Evolutionary conservation across 2,113 vertebrate species (phyloP).

Genomic region (Cettia cetti): DNA sequence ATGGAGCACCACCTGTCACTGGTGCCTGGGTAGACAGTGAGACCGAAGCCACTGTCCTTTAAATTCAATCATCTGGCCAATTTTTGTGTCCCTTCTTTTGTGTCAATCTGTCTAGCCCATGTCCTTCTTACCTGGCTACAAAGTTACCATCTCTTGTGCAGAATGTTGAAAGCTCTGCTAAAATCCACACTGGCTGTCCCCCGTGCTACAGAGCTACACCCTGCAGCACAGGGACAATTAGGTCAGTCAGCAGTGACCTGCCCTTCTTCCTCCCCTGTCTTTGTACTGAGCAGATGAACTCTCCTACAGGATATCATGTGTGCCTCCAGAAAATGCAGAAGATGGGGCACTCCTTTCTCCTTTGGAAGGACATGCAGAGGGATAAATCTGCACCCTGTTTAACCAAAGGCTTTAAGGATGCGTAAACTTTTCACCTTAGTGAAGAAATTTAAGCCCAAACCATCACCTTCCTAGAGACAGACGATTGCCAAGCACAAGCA

Average conservation of each 20-base stretch:
- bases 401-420: background rate
- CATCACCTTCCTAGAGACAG: background rate
- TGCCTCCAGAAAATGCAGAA: background rate
- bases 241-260: background rate
- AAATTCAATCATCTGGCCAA: background rate
- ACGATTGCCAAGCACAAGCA: fast-evolving
- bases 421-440: background rate
- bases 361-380: background rate
- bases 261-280: background rate
- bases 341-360: background rate
- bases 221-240: background rate
- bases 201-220: background rate
- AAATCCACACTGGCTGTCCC: fast-evolving
- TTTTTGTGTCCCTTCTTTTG: background rate
- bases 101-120: background rate
- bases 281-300: background rate
- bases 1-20: fast-evolving
- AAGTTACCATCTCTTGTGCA: background rate
- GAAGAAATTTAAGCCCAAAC: background rate
- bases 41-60: background rate
- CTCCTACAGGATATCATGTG: background rate
- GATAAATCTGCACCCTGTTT: background rate
- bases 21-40: background rate
- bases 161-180: background rate
- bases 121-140: too few species aligned